Evolutionary conservation across 2,113 vertebrate genomes (phyloP).

Genomic region (Heloderma charlesbogerti): DNA sequence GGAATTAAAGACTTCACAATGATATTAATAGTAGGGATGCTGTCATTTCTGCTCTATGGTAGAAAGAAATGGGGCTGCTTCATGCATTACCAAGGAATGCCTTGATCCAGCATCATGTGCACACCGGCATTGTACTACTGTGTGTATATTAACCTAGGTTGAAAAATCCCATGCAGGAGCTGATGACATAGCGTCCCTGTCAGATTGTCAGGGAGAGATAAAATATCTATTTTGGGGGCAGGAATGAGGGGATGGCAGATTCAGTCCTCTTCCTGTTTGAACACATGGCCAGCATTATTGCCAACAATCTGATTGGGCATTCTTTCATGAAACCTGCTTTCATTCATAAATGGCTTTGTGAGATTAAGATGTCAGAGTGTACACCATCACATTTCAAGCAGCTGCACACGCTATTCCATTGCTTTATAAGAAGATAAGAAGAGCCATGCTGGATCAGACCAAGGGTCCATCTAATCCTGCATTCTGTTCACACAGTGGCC

Average conservation of each 20-base stretch:
- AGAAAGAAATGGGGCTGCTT: background rate
- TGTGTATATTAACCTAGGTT: too few species aligned
- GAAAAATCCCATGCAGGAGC: background rate
- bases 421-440: too few species aligned
- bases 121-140: background rate
- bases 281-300: background rate
- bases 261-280: background rate
- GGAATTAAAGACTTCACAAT: background rate
- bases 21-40: accelerated
- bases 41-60: background rate
- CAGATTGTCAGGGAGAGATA: background rate
- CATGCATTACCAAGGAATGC: background rate
- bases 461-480: too few species aligned
- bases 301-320: background rate
- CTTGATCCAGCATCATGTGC: background rate
- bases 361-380: background rate
- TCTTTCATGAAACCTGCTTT: too few species aligned
- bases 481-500: too few species aligned
- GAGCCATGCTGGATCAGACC: too few species aligned
- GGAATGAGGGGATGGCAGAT: background rate
- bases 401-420: background rate
- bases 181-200: background rate
- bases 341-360: background rate
- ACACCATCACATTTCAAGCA: background rate
- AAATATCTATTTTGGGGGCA: background rate